Evolutionary conservation across 64 coral and sea anemone species (phyloP).

Genomic region (Dendrophyllia cribrosa): DNA sequence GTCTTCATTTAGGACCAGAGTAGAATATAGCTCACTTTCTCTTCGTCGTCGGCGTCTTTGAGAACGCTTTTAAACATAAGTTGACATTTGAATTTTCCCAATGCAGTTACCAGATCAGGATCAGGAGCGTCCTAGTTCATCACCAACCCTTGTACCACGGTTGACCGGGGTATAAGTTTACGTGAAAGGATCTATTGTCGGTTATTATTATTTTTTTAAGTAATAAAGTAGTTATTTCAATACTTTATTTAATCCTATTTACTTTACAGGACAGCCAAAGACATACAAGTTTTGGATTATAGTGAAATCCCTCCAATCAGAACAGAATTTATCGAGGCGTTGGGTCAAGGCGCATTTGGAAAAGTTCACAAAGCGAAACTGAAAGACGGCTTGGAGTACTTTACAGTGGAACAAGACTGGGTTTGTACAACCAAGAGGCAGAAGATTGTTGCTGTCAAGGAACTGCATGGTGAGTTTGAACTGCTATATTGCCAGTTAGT

Average conservation of each 20-base stretch:
- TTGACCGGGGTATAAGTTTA: no score
- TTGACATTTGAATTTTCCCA: not conserved
- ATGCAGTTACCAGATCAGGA: not conserved
- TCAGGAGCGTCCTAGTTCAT: constrained; percentile 9
- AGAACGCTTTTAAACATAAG: not conserved
- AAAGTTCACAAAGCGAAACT: not conserved
- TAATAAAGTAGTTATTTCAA: no score
- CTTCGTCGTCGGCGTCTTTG: not conserved
- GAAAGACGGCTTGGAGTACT: not conserved
- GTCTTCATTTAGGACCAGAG: not conserved
- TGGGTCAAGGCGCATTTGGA: not conserved
- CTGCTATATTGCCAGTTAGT: not conserved
- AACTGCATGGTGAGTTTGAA: constrained; percentile 4
- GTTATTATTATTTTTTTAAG: no score
- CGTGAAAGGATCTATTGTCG: no score
- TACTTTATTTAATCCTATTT: not conserved
- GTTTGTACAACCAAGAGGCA: not conserved
- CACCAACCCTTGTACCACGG: no score
- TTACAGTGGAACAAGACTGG: not conserved
- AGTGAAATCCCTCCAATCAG: not conserved
- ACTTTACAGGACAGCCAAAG: not conserved
- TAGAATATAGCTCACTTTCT: constrained; percentile 10
- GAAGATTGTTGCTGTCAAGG: not conserved
- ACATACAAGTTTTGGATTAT: not conserved
- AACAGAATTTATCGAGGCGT: not conserved